Percentiles rank a stretch among this genome's conserved stretches.
These are phyloP conservation scores for Lithobates sylvaticus DNA, from an alignment of 2,797 vertebrate species.

Conservation along the genomic window DNA sequence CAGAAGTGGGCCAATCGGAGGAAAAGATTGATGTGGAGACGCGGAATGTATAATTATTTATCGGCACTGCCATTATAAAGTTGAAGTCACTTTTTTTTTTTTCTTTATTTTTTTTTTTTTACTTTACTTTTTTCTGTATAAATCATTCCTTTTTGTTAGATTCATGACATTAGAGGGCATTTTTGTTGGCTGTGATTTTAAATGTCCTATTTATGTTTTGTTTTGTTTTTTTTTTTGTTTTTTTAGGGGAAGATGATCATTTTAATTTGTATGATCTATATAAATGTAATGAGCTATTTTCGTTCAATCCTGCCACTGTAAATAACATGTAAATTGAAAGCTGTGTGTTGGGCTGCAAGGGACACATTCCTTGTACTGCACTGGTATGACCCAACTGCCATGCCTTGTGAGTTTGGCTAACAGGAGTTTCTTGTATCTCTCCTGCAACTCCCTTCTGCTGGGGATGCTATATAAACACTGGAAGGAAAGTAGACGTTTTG, in stretches of 20 bases:
- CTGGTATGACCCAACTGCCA: conserved; percentile 8
- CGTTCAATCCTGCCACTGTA: conserved; percentile 28
- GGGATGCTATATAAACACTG: neutral
- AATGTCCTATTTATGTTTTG: conserved; percentile 47
- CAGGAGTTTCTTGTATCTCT: neutral
- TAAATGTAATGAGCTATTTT: conserved; percentile 35
- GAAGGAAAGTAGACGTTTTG: neutral
- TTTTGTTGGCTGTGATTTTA: conserved; percentile 33
- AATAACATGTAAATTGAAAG: conserved; percentile 1
- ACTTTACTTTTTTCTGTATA: neutral
- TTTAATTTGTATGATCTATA: conserved; percentile 39
- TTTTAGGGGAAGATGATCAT: conserved; percentile 3
- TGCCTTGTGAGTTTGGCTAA: conserved; percentile 5
- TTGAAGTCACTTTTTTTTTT: neutral
- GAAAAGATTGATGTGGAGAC: conserved; percentile 98
- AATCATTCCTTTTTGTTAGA: conserved; percentile 32
- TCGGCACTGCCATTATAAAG: conserved; percentile 29
- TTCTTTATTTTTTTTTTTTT: no score
- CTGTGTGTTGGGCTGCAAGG: conserved; percentile 13
- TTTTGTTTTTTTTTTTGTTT: conserved; percentile 42
- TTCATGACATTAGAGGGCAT: conserved; percentile 3
- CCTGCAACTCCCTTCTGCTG: neutral
- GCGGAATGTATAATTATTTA: conserved; percentile 81
- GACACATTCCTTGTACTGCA: neutral
- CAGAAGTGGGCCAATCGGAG: conserved; percentile 85